Percentiles rank a stretch among this genome's conserved stretches.
phyloP scores from a whole-genome alignment of 1,140 invertebrate species.

The Globodera rostochiensis region DNA sequence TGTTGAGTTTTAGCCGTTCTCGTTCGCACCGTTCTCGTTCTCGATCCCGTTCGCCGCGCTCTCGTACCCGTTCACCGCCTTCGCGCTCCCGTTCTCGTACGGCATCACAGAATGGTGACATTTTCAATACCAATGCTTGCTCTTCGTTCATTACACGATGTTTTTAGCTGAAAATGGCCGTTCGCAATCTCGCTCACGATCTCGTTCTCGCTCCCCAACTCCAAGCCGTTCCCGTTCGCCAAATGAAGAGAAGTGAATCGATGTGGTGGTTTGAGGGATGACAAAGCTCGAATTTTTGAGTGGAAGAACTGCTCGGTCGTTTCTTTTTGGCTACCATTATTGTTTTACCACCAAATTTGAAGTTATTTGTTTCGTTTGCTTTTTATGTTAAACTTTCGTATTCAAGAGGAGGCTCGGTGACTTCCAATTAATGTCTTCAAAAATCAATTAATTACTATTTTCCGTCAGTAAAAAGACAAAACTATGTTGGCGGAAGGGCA shows the following conservation, averaged over 20 bases:
- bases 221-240: slow-evolving; percentile 12
- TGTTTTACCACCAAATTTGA: background rate
- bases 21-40: slow-evolving; percentile 34
- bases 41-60: slow-evolving; percentile 51
- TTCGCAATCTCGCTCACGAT: slow-evolving; percentile 35
- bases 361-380: background rate
- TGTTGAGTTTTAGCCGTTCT: background rate
- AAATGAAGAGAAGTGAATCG: slow-evolving; percentile 3
- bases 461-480: too few relatives aligned
- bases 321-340: background rate
- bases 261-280: too few relatives aligned
- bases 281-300: background rate
- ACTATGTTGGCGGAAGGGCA: background rate
- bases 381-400: background rate
- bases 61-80: slow-evolving; percentile 43
- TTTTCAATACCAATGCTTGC: background rate
- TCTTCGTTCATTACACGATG: slow-evolving; percentile 27
- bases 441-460: too few relatives aligned
- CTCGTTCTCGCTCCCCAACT: slow-evolving; percentile 22
- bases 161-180: slow-evolving; percentile 26
- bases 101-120: slow-evolving; percentile 8
- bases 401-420: background rate
- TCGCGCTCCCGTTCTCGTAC: slow-evolving; percentile 36
- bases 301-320: background rate
- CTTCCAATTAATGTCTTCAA: background rate